Evolutionary conservation across 2,797 vertebrate genomes (phyloP).

Genomic region (Capromys pilorides): DNA sequence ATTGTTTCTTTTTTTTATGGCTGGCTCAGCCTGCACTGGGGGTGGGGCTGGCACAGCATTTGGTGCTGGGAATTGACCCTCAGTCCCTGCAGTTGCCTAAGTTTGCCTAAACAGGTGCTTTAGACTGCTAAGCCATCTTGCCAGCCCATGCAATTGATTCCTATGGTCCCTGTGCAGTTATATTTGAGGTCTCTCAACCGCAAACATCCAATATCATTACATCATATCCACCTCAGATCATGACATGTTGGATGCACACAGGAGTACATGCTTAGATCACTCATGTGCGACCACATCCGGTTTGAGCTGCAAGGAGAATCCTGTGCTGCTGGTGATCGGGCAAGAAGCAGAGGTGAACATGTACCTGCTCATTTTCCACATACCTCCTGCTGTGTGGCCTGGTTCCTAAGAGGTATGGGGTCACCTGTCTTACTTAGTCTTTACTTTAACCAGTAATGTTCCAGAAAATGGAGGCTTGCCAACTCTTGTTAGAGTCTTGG

Average conservation of each 20-base stretch:
- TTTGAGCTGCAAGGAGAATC: not conserved
- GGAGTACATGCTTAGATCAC: not conserved
- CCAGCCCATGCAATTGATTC: not conserved
- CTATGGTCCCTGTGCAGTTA: not conserved
- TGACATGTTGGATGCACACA: not conserved
- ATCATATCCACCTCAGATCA: not conserved
- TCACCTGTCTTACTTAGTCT: not conserved
- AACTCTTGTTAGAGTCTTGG: not conserved
- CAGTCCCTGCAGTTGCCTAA: too few relatives aligned
- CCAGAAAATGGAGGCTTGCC: not conserved
- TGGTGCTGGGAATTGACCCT: too few relatives aligned
- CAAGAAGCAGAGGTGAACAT: not conserved
- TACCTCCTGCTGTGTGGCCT: not conserved
- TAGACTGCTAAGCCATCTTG: too few relatives aligned
- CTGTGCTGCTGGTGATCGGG: not conserved
- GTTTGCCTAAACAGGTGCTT: too few relatives aligned
- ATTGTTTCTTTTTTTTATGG: too few relatives aligned
- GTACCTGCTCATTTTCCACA: not conserved
- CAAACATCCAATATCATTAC: not conserved
- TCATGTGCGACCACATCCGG: not conserved
- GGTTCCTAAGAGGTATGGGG: not conserved
- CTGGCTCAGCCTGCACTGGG: too few relatives aligned
- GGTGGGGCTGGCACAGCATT: too few relatives aligned
- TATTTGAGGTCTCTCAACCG: not conserved
- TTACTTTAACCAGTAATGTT: not conserved